Conservation (phyloP, 2,113 vertebrate genomes). For the Glaucomys volans region DNA sequence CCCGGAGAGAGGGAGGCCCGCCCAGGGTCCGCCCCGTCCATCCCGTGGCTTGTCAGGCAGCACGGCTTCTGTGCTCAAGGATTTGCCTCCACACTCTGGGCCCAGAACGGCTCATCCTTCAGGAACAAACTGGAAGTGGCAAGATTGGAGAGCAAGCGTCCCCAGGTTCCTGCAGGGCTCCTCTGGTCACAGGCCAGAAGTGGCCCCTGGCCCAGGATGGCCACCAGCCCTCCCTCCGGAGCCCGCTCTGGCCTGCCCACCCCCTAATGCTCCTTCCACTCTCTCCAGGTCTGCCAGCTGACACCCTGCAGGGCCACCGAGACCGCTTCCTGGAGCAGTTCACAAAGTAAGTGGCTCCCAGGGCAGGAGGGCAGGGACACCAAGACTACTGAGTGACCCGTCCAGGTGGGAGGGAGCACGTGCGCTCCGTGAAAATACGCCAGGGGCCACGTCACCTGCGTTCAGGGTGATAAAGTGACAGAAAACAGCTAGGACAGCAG, state of each 20-base stretch:
- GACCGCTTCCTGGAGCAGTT: conserved; percentile 99
- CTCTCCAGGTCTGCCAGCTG: conserved; percentile 94
- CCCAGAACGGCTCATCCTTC: neutral
- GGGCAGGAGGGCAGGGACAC: neutral
- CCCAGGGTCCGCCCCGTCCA: neutral
- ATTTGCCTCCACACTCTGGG: neutral
- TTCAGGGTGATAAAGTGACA: neutral
- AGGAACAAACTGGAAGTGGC: neutral
- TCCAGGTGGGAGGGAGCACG: neutral
- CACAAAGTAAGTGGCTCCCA: conserved; percentile 91
- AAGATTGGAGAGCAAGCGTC: accelerated
- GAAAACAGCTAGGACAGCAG: neutral
- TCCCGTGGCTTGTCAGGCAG: neutral
- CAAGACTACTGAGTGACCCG: too few relatives aligned
- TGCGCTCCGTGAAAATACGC: neutral
- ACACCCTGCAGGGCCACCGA: conserved; percentile 97
- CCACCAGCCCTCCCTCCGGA: too few relatives aligned
- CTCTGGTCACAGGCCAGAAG: neutral
- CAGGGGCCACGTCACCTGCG: neutral
- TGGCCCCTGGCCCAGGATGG: neutral
- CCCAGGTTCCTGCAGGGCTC: neutral
- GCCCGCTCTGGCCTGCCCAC: neutral
- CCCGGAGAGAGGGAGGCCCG: accelerated
- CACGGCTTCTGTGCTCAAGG: neutral
- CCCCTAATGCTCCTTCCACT: neutral